phyloP scores from a whole-genome alignment of 2,113 vertebrate genomes.

The Cyprinodon brontotheroides region DNA sequence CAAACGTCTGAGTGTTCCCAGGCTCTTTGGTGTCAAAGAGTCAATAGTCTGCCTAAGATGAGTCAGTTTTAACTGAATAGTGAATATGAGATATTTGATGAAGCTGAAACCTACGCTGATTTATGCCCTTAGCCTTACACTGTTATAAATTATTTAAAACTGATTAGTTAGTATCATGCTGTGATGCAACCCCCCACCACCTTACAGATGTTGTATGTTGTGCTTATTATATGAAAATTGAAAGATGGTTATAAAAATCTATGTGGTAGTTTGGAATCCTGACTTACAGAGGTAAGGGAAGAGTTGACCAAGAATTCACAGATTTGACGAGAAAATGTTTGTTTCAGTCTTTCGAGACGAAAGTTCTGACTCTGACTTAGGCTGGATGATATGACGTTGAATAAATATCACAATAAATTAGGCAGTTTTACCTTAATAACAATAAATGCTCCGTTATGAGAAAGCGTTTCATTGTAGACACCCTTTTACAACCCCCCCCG shows the following conservation, averaged over 20 bases:
- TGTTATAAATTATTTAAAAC: background rate
- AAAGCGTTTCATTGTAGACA: too few relatives aligned
- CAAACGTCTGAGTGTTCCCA: conserved; percentile 27
- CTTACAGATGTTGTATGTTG: background rate
- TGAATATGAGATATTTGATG: conserved; percentile 7
- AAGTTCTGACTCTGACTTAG: background rate
- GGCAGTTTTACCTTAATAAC: too few relatives aligned
- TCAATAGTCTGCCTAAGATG: conserved; percentile 32
- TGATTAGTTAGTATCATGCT: background rate
- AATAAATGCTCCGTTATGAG: too few relatives aligned
- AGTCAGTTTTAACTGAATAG: conserved; percentile 19
- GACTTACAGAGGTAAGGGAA: background rate
- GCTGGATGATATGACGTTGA: background rate
- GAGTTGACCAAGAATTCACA: background rate
- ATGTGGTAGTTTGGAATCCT: background rate
- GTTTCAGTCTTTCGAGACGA: background rate
- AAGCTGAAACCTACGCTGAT: background rate
- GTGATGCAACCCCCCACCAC: background rate
- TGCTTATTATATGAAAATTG: background rate
- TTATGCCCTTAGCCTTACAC: background rate
- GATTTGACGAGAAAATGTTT: background rate
- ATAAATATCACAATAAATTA: too few relatives aligned
- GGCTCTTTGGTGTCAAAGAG: conserved; percentile 41
- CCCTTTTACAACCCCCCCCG: too few relatives aligned
- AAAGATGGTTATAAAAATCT: background rate